A percentile compares a stretch with the other conserved stretches of the same genome.
Conservation (phyloP, 2,888 invertebrate genomes). For the Cyclophora punctaria region DNA sequence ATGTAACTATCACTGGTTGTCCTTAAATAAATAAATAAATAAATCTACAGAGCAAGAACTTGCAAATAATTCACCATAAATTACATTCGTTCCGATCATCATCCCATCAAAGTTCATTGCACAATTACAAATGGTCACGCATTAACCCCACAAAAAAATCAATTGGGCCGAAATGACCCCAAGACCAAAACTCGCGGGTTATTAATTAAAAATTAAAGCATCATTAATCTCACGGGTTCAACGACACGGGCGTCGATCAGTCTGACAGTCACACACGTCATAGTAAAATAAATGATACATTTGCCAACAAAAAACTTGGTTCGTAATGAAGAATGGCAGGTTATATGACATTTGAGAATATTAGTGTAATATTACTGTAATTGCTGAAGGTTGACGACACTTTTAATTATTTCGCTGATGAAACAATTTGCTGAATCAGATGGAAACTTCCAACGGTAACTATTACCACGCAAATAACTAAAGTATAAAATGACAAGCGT, state of each 20-base stretch:
- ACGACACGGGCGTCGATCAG: constrained; percentile 26
- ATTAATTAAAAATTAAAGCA: constrained; percentile 5
- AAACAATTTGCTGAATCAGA: no score
- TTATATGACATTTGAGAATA: neutral
- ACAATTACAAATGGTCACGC: constrained; percentile 3
- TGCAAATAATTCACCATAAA: constrained; percentile 2
- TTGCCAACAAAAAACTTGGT: constrained; percentile 24
- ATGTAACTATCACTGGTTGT: no score
- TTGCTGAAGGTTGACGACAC: no score
- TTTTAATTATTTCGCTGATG: no score
- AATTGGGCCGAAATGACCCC: neutral
- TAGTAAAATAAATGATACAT: constrained; percentile 26
- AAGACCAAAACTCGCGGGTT: no score
- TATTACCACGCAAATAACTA: no score
- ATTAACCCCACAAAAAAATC: neutral
- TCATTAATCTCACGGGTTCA: constrained; percentile 20
- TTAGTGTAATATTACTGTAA: no score
- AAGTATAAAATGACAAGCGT: no score
- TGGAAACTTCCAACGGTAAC: no score
- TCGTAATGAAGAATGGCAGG: constrained; percentile 32
- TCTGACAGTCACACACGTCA: constrained; percentile 21
- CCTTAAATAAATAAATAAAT: no score
- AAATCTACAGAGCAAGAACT: neutral
- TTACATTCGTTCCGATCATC: neutral
- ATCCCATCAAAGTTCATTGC: neutral